Base-by-base conservation (phyloP, 1,140 invertebrate genomes). In the Melanaphis sacchari region DNA sequence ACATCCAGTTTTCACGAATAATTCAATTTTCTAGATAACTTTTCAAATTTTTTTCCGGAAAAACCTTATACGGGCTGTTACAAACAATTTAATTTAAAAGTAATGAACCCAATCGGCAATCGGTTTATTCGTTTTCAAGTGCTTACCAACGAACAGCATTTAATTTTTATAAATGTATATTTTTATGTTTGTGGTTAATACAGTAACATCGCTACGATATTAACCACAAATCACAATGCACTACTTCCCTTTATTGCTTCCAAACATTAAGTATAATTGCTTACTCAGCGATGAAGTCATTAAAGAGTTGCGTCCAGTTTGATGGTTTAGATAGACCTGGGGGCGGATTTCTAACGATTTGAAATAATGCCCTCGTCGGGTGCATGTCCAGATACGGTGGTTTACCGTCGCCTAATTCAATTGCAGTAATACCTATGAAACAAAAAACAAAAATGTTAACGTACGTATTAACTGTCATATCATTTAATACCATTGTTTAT, bases 351-450 rank as follows among this genome's bases (percentile, higher is more conserved):
- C 98, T 96, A 0, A 98, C 96, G 89, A 98, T 98, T 95, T 98
- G 97, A 95, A 98, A 98, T 94, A 98, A 95, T 1, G 97, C 97
- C 94, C 98, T 96, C 0, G 98, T 98, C 0, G 98, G 98, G 95
- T 98, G 97, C 96, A 98, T 97, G 93, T 98, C 97, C 93, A 97
- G 96, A 94, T 97, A 97, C 1, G 98, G 98, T 1, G 98, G 97
- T 94, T 97, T 97, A 0, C 98, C 98, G 95, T 99, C 98, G 4
- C 97, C 98, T 94, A 99, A 95, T 95, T 99, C 98, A 94, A 99
- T 98, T 1, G 98, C 97, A 0, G 97, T 98, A 84, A 99, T 98
- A 24, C 96, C 95, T 96, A 89, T 15, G 7, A 93, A 41, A 93
- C 26, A 31, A 76, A 46, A 36, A 24, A 87, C 0, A 26, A n/a